Conservation (phyloP, 2,888 invertebrate species). For the Cremastinae sp. region DNA sequence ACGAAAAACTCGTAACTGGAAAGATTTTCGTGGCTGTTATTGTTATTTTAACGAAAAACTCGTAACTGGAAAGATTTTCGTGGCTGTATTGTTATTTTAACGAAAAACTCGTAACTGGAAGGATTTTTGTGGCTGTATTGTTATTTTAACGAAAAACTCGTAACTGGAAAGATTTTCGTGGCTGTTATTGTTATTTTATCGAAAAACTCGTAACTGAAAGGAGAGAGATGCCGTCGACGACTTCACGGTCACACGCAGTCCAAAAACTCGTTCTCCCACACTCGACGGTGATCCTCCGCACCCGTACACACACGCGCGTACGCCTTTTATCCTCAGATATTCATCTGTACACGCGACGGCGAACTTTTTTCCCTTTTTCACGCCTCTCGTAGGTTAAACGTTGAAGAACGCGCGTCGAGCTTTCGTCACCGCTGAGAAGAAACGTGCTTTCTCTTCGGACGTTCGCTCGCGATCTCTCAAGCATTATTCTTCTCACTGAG, state of each 20-base stretch:
- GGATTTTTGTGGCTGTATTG: neutral
- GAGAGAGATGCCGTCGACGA: slow-evolving; percentile 33
- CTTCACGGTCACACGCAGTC: slow-evolving; percentile 58
- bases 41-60: too few relatives aligned
- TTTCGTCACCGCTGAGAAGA: too few relatives aligned
- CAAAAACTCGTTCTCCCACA: slow-evolving; percentile 60
- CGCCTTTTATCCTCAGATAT: slow-evolving; percentile 7
- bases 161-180: slow-evolving; percentile 23
- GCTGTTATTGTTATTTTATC: slow-evolving; percentile 9
- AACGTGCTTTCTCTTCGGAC: too few relatives aligned
- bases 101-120: too few relatives aligned
- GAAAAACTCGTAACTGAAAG: slow-evolving; percentile 37
- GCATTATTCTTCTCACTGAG: too few relatives aligned
- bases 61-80: too few relatives aligned
- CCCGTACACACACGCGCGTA: too few relatives aligned
- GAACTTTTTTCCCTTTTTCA: neutral
- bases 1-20: too few relatives aligned
- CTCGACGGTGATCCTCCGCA: slow-evolving; percentile 22
- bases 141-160: too few relatives aligned
- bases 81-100: too few relatives aligned
- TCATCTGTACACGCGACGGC: neutral
- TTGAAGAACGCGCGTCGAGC: neutral
- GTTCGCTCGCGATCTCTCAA: too few relatives aligned
- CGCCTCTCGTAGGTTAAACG: neutral
- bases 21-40: too few relatives aligned